Evolutionary conservation across 2,797 vertebrate species (phyloP).

Genomic region (Cynodonichthys magdalenae): DNA sequence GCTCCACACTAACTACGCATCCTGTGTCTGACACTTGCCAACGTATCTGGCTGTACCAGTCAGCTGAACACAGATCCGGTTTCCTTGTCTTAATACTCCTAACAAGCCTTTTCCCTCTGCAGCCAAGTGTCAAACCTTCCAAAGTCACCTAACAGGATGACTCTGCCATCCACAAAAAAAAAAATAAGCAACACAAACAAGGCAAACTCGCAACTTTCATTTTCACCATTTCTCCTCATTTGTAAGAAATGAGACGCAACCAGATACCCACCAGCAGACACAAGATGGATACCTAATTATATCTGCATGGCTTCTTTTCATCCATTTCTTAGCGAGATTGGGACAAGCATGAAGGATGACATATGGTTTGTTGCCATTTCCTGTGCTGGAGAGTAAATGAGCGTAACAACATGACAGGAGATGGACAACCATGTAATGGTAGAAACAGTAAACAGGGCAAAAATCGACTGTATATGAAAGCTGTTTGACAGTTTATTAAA

Average conservation of each 20-base stretch:
- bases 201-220: background rate
- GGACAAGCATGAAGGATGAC: constrained; percentile 37
- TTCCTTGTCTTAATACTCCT: constrained; percentile 79
- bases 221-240: constrained; percentile 36
- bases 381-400: constrained; percentile 27
- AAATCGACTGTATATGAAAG: constrained; percentile 27
- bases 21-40: constrained; percentile 77
- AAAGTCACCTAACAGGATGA: constrained; percentile 72
- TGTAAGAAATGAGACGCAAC: constrained; percentile 36
- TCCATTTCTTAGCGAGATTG: constrained; percentile 31
- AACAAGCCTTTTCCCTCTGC: constrained; percentile 77
- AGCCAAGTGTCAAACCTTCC: constrained; percentile 76
- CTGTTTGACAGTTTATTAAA: constrained; percentile 17
- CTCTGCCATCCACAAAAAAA: constrained; percentile 30
- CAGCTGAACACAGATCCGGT: constrained; percentile 79
- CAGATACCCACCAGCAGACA: constrained; percentile 47
- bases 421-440: constrained; percentile 41
- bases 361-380: constrained; percentile 51
- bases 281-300: constrained; percentile 70
- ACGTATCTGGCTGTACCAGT: constrained; percentile 55
- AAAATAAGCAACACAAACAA: constrained; percentile 16
- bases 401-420: constrained; percentile 35
- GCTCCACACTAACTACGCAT: constrained; percentile 48
- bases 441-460: constrained; percentile 15
- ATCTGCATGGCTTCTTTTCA: constrained; percentile 56